Base-by-base conservation (phyloP, 2,113 vertebrate genomes). In the Pampusana beccarii region DNA sequence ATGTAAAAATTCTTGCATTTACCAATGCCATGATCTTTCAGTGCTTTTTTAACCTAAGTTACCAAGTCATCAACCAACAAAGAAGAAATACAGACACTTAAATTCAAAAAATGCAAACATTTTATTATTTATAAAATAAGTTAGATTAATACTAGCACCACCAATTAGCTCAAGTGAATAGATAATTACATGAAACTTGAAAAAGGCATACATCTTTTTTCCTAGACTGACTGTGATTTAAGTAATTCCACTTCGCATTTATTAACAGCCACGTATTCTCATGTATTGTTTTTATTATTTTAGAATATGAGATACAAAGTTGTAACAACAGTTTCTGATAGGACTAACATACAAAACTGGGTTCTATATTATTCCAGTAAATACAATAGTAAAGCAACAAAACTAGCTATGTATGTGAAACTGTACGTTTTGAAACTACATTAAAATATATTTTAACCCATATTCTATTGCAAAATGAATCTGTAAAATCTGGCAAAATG, bases 11-110 rank as follows among this genome's bases (percentile, higher is more conserved):
- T 28, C 65, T 70, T 57, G 61, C 44, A 78, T 95, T 96, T 95
- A 97, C 96, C 6, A 42, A 91, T 80, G 53, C 93, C 96, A 34
- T 95, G 88, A 92, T 80, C 56, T 86, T 97, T 96, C 79, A 97
- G 8, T 11, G 92, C 94, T 80, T 97, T 92, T 87, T 97, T 94
- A 83, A 95, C 69, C 95, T 97, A 74, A 46, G n/a, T 95, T 40
- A 57, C 9, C 58, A 80, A 75, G 51, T 40, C 33, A 82, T 54
- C 38, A 51, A 18, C 11, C 54, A 74, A 65, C 8, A 79, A 73
- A 18, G 11, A 70, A 53, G 36, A 89, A 42, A 60, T 54, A 40
- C 40, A 80, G 20, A 38, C 9, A 73, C 11, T 75, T 73, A 33
- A n/a, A 64, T 38, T 71, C 10, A 91, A 77, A 86, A 69, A 44